A percentile compares a stretch with the other conserved stretches of the same genome.
Conservation (phyloP, 2,113 vertebrate species). For the Dicentrarchus labrax region DNA sequence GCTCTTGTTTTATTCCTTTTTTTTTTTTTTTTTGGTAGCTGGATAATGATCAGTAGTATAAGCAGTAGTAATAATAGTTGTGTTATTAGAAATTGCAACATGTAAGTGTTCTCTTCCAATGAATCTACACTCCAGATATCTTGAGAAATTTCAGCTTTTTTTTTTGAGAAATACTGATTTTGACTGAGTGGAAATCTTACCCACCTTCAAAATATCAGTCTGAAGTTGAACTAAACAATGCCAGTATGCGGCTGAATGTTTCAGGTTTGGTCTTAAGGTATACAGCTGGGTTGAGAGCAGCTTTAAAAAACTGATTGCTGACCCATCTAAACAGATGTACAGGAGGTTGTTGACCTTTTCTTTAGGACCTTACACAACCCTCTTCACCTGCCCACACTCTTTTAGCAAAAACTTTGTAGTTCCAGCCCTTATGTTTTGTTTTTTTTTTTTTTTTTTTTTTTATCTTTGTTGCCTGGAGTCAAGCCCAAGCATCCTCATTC, state of each 20-base stretch:
- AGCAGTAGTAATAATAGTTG: not conserved
- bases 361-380: not conserved
- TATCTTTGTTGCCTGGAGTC: not conserved
- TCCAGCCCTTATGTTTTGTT: not conserved
- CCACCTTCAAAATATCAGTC: not conserved
- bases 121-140: not conserved
- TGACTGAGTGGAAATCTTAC: not conserved
- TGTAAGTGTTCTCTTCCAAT: not conserved
- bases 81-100: not conserved
- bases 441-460: not conserved
- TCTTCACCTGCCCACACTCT: not conserved
- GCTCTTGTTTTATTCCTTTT: not conserved
- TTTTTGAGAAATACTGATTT: not conserved
- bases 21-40: not conserved
- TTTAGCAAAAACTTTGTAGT: not conserved
- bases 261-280: not conserved
- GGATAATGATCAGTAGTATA: not conserved
- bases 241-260: not conserved
- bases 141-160: not conserved
- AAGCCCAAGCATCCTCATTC: not conserved
- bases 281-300: not conserved
- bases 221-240: slow-evolving; percentile 19
- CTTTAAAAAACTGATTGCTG: slow-evolving; percentile 40
- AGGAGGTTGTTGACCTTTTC: slow-evolving; percentile 35
- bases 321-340: not conserved